These are phyloP conservation scores for Eupeodes luniger DNA, from an alignment of 2,888 invertebrate genomes.

Conservation along the genomic window DNA sequence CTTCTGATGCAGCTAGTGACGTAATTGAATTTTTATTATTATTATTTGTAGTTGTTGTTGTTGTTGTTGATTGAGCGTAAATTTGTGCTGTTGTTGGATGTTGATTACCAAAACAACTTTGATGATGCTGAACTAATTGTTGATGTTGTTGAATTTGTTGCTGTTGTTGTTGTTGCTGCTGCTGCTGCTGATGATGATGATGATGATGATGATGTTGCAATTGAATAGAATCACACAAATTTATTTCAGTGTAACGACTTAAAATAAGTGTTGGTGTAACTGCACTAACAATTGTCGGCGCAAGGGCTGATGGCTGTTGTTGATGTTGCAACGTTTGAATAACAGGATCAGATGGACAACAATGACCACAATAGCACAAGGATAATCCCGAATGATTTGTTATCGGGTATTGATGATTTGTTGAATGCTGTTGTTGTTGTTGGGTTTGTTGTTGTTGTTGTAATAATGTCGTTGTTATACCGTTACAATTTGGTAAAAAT, in stretches of 20 bases:
- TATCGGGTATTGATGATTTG: conserved; percentile 59
- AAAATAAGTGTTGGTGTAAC: conserved; percentile 78
- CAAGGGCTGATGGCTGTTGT: conserved; percentile 17
- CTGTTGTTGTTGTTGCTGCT: conserved; percentile 76
- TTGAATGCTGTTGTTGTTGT: conserved; percentile 45
- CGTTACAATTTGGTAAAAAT: conserved; percentile 74
- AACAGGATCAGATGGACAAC: conserved; percentile 75
- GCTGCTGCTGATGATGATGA: conserved; percentile 78
- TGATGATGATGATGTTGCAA: conserved; percentile 80
- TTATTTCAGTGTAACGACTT: conserved; percentile 79
- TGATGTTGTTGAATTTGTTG: conserved; percentile 76
- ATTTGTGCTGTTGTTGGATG: conserved; percentile 57
- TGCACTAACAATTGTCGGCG: conserved; percentile 75
- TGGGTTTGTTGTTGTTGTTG: conserved; percentile 48
- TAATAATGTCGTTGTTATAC: conserved; percentile 54
- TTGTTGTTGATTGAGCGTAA: conserved; percentile 40
- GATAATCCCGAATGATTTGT: conserved; percentile 65
- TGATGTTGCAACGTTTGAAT: conserved; percentile 52
- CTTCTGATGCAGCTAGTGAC: conserved; percentile 78
- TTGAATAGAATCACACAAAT: conserved; percentile 78
- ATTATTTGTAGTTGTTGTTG: background rate
- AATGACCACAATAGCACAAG: conserved; percentile 78
- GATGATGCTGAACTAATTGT: conserved; percentile 40
- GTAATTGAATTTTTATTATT: conserved; percentile 63
- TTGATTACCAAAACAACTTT: conserved; percentile 59